Evolutionary conservation across 2,113 vertebrate species (phyloP).

Genomic region (Heptranchias perlo): DNA sequence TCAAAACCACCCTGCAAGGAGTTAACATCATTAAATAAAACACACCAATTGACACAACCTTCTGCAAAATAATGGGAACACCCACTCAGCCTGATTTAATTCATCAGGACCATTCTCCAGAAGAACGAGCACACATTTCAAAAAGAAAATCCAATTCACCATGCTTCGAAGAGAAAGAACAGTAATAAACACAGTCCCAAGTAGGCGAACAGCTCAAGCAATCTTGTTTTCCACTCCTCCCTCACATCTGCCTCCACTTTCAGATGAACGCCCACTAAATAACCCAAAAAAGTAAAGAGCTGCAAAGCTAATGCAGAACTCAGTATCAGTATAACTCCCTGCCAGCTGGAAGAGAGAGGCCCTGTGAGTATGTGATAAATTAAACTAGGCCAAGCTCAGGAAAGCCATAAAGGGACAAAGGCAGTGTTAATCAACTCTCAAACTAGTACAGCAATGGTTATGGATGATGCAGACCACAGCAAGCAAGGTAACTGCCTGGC

Average conservation of each 20-base stretch:
- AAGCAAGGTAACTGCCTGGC: no score
- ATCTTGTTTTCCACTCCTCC: constrained; percentile 32
- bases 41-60: background rate
- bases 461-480: background rate
- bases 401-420: background rate
- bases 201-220: background rate
- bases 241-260: background rate
- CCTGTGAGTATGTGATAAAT: background rate
- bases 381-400: background rate
- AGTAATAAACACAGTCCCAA: background rate
- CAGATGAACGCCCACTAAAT: background rate
- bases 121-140: background rate
- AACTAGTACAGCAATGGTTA: background rate
- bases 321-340: background rate
- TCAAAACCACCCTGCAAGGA: background rate
- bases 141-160: constrained; percentile 23
- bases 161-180: background rate
- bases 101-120: constrained; percentile 21
- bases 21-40: constrained; percentile 12
- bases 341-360: background rate
- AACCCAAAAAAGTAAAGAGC: background rate
- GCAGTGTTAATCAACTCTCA: background rate
- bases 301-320: background rate
- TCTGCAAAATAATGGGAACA: background rate
- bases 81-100: constrained; percentile 12